Base-by-base conservation (phyloP, 2,888 invertebrate species). In the Athalia circularis region DNA sequence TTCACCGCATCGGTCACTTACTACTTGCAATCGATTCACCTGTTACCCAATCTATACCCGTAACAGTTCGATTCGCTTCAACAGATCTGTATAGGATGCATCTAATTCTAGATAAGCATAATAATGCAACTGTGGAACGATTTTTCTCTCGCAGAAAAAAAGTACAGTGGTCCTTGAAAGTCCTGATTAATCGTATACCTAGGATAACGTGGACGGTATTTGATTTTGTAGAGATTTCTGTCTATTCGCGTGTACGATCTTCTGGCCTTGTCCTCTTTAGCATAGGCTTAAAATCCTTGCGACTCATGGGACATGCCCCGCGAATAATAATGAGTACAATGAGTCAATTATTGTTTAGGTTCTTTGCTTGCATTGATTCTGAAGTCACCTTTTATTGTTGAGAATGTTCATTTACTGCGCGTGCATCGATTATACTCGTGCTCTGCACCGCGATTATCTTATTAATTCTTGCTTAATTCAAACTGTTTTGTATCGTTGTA, bases 11-110 rank as follows among this genome's bases (percentile, higher is more conserved):
- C 62, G 29, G 3, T 29, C 15, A 62, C 7, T 62, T 50, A 75
- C n/a, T 62, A 64, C 62, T 45, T 8, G 61, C 29, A 74, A 78
- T 74, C 74, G 74, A 74, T 72, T 65, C 65, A 50, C 52, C 47
- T 45, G 15, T 78, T 78, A 74, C 57, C 72, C 52, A 72, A 54
- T 54, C 3, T 54, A 8, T 54, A 11, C 2, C n/a, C 4, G 54
- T 54, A 54, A 54, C 54, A 54, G 54, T 54, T 4, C 54, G 54
- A 54, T 54, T 54, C 54, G 8, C 8, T 54, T 8, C 3, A 54
- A 54, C n/a, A n/a, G 29, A 29, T 29, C 29, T 29, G 29, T 29
- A n/a, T n/a, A 29, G 29, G 2, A 29, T 29, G 2, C 29, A 29
- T 29, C 29, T 29, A 29, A 29, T 29, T 29, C 29, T 29, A 29